Percentiles rank a stretch among this genome's conserved stretches.
Conservation (phyloP, 2,888 invertebrate genomes). For the Operophtera brumata region DNA sequence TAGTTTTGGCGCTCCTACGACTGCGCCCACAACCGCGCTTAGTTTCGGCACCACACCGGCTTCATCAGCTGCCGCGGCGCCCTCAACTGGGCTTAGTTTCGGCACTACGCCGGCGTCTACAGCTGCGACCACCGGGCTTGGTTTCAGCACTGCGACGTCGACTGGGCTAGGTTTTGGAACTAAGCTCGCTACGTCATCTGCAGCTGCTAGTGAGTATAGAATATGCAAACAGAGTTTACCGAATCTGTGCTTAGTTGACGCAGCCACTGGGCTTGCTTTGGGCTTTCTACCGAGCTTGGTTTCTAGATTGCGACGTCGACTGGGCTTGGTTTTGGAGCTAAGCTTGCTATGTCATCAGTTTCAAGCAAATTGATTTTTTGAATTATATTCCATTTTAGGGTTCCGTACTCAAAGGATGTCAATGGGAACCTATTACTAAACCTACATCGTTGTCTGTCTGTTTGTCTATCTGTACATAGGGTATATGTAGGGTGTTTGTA, state of each 20-base stretch:
- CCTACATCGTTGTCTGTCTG: too few species aligned
- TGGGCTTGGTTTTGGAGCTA: neutral
- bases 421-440: too few species aligned
- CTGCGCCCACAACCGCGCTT: conserved; percentile 17
- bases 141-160: conserved; percentile 25
- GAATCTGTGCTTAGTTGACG: too few species aligned
- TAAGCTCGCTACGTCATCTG: conserved; percentile 41
- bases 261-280: neutral
- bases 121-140: conserved; percentile 18
- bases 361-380: too few species aligned
- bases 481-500: too few species aligned
- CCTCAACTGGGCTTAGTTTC: conserved; percentile 36
- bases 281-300: neutral
- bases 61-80: conserved; percentile 14
- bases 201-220: conserved; percentile 23
- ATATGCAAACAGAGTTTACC: too few species aligned
- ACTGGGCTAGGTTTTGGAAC: conserved; percentile 19
- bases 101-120: conserved; percentile 28
- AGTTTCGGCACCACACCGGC: conserved; percentile 15
- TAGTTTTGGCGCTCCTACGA: conserved; percentile 22
- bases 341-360: neutral
- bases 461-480: too few species aligned
- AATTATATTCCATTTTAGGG: too few species aligned
- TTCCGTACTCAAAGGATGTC: too few species aligned
- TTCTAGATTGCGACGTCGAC: neutral